phyloP scores from a whole-genome alignment of 2,797 vertebrate genomes.

The Melanotaenia pygmaea region DNA sequence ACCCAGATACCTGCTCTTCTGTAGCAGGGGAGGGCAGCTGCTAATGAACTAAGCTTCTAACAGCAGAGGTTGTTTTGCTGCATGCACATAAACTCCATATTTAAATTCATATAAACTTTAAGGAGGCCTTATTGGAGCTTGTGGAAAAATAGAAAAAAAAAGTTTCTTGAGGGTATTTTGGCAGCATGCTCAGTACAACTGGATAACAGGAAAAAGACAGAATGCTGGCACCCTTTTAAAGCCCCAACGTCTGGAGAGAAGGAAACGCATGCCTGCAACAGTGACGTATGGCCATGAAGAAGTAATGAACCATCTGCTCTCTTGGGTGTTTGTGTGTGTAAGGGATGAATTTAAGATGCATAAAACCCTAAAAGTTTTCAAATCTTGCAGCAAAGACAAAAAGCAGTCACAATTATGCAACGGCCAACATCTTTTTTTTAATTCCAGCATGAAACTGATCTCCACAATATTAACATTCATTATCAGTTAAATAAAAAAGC shows the following conservation, averaged over 20 bases:
- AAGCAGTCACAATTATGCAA: slow-evolving; percentile 29
- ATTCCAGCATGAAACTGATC: slow-evolving; percentile 25
- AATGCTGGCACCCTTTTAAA: slow-evolving; percentile 32
- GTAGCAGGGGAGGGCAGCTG: slow-evolving; percentile 21
- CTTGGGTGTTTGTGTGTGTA: slow-evolving; percentile 24
- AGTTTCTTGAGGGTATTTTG: slow-evolving; percentile 34
- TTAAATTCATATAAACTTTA: slow-evolving; percentile 59
- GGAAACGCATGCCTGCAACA: slow-evolving; percentile 29
- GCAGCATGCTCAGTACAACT: slow-evolving; percentile 23
- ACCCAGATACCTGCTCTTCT: slow-evolving; percentile 51
- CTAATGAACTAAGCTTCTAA: slow-evolving; percentile 41
- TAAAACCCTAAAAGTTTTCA: slow-evolving; percentile 26
- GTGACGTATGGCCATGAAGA: slow-evolving; percentile 40
- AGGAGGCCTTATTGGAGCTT: slow-evolving; percentile 9
- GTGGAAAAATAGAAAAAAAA: slow-evolving; percentile 13
- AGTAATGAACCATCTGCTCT: slow-evolving; percentile 64
- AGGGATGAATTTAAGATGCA: slow-evolving; percentile 29
- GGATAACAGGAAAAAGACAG: slow-evolving; percentile 26
- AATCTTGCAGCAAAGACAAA: slow-evolving; percentile 40
- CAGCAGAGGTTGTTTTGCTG: slow-evolving; percentile 14
- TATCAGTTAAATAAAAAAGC: slow-evolving; percentile 74
- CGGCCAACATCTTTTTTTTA: slow-evolving; percentile 44
- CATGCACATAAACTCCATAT: slow-evolving; percentile 31
- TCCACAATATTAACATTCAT: slow-evolving; percentile 68
- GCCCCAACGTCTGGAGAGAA: slow-evolving; percentile 33